Evolutionary conservation across 92 coral and sea anemone species (phyloP), one percentile per base, ranked within the genome.

Genomic region (Phenganax subtilis): DNA sequence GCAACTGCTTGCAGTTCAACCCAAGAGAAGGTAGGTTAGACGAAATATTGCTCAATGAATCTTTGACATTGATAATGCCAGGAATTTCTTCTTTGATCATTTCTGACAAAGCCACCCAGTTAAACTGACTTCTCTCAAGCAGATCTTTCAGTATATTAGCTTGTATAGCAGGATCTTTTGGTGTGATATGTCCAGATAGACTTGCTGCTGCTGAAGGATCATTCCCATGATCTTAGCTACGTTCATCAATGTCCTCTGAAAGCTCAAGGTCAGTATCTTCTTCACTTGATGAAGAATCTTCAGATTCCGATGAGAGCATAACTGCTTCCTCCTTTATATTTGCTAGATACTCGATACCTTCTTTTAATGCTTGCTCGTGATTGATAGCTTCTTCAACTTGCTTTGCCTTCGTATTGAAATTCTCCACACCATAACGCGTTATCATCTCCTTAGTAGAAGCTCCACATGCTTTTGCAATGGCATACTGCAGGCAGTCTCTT

Each of bases 81-180:
- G 67, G 28, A 61, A 61, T 61, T 61, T 61, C 67, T 61, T 61
- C 67, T 61, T 61, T 17, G 25, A 61, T 61, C 67, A 61, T 61
- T 61, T 61, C 67, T 61, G 67, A 61, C 67, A 61, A 61, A 61
- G 67, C 67, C 67, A 61, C 67, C 67, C 67, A 61, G 67, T 61
- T 61, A 6, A 61, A 61, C 67, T 61, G 67, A 61, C 67, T 61
- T 61, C 67, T 61, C 25, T 14, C 67, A 61, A 61, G 67, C 67
- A 61, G 67, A 61, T 61, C 10, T 61, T 69, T 69, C 55, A 69
- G 75, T 69, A 12, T n/a, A 67, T 67, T 11, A 27, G 73, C 5
- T 67, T 67, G 73, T 31, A 15, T 69, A 69, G 27, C 53, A 69
- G 31, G 9, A 69, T 69, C 75, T 69, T 69, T 52, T 4, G 75